phyloP scores from a whole-genome alignment of 2,797 vertebrate genomes.

The Chaenodraco wilsoni region DNA sequence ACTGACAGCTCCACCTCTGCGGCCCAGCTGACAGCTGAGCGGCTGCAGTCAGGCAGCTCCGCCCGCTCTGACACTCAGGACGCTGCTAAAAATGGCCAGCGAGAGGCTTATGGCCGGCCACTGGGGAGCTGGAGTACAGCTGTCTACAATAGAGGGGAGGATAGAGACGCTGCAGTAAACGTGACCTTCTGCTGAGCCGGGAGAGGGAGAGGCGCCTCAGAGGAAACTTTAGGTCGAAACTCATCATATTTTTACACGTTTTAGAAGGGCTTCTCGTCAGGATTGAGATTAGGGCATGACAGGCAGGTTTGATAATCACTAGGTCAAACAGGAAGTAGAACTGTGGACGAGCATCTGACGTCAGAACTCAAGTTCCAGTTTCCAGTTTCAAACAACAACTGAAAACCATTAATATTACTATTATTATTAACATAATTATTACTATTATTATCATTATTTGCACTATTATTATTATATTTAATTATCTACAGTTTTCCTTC shows the following conservation, averaged over 20 bases:
- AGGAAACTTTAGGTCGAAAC: slow-evolving; percentile 46
- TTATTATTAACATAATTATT: no score
- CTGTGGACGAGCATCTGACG: not conserved
- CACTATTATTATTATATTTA: no score
- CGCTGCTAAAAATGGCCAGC: slow-evolving; percentile 73
- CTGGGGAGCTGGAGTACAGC: slow-evolving; percentile 69
- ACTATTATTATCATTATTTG: no score
- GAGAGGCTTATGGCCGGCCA: slow-evolving; percentile 68
- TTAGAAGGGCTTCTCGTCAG: slow-evolving; percentile 3
- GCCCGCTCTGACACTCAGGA: slow-evolving; percentile 61
- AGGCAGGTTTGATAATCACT: slow-evolving; percentile 3
- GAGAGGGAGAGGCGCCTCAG: slow-evolving; percentile 10
- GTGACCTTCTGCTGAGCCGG: slow-evolving; percentile 67
- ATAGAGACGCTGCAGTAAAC: slow-evolving; percentile 62
- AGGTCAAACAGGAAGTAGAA: slow-evolving; percentile 2
- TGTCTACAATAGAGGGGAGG: slow-evolving; percentile 68
- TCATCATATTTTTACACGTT: slow-evolving; percentile 32
- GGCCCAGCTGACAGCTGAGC: slow-evolving; percentile 69
- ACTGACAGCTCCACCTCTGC: slow-evolving; percentile 62
- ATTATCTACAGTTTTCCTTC: no score
- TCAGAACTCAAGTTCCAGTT: not conserved
- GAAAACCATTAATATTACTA: no score
- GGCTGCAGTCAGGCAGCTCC: slow-evolving; percentile 56
- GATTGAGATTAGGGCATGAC: not conserved
- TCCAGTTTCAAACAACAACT: no score